Conservation (phyloP, 1,140 invertebrate species). For the Amphibalanus amphitrite region DNA sequence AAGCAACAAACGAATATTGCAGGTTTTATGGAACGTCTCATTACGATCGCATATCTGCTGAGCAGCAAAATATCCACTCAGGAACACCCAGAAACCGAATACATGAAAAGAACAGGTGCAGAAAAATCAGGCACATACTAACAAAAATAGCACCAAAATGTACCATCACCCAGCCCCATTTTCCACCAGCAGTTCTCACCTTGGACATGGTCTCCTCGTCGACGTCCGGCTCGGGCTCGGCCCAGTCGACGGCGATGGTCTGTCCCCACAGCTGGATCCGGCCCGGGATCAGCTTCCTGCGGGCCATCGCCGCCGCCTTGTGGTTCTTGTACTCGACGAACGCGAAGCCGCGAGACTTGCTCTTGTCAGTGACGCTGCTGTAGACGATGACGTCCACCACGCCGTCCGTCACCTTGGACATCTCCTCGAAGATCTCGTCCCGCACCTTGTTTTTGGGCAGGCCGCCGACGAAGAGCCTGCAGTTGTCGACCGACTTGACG, state of each 20-base stretch:
- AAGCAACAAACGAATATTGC: too few relatives aligned
- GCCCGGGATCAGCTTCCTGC: constrained; percentile 39
- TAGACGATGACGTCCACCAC: constrained; percentile 60
- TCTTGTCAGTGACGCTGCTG: constrained; percentile 37
- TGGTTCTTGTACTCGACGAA: constrained; percentile 76
- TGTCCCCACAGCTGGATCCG: constrained; percentile 12
- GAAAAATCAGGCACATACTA: too few relatives aligned
- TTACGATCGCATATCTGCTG: too few relatives aligned
- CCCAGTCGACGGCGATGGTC: constrained; percentile 62
- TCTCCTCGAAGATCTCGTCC: constrained; percentile 46
- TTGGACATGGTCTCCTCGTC: constrained; percentile 52
- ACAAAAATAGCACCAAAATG: too few relatives aligned
- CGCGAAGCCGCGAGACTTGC: constrained; percentile 59
- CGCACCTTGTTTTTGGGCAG: constrained; percentile 50
- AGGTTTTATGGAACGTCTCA: too few relatives aligned
- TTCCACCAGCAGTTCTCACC: too few relatives aligned
- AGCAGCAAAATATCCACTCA: too few relatives aligned
- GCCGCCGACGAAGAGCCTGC: constrained; percentile 62
- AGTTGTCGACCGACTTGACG: constrained; percentile 63
- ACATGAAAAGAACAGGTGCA: too few relatives aligned
- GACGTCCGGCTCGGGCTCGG: constrained; percentile 58
- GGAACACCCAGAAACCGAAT: too few relatives aligned
- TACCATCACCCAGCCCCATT: too few relatives aligned
- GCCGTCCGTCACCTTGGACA: constrained; percentile 46
- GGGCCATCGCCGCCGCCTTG: constrained; percentile 57